Conservation (phyloP, 2,888 invertebrate genomes). For the Pyrrhia umbra region DNA sequence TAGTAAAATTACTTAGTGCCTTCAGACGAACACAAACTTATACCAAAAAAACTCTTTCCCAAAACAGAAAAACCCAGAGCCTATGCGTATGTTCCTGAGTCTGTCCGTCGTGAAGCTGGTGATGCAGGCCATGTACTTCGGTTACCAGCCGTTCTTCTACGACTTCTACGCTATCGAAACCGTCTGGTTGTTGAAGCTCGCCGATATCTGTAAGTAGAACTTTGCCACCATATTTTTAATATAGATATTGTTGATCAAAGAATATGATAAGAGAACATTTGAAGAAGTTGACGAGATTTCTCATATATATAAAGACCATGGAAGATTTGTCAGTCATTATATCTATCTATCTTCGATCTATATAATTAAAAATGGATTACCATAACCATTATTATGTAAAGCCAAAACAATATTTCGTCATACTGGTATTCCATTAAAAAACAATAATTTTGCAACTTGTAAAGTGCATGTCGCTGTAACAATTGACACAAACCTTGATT, state of each 20-base stretch:
- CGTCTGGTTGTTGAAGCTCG: slow-evolving; percentile 73
- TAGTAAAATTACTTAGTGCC: no score
- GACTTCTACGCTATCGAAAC: slow-evolving; percentile 62
- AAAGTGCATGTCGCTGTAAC: not conserved
- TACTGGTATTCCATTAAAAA: no score
- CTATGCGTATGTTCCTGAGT: slow-evolving; percentile 78
- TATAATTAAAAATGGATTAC: no score
- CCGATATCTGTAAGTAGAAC: slow-evolving; percentile 77
- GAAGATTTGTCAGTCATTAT: no score
- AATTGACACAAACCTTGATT: not conserved
- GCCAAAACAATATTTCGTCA: no score
- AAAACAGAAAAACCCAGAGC: slow-evolving; percentile 75
- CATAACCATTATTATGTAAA: no score
- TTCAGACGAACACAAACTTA: not conserved
- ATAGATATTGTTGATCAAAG: no score
- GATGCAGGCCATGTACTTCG: slow-evolving; percentile 76
- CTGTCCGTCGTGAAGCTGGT: slow-evolving; percentile 75
- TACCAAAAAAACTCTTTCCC: not conserved
- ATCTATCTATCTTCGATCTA: no score
- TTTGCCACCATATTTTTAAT: not conserved
- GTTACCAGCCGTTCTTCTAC: slow-evolving; percentile 70
- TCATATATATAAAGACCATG: no score
- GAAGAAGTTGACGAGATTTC: no score
- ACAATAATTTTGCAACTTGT: not conserved
- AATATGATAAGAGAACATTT: no score